Conservation (phyloP, 2,797 vertebrate species). For the Chaetodon trifasciatus region DNA sequence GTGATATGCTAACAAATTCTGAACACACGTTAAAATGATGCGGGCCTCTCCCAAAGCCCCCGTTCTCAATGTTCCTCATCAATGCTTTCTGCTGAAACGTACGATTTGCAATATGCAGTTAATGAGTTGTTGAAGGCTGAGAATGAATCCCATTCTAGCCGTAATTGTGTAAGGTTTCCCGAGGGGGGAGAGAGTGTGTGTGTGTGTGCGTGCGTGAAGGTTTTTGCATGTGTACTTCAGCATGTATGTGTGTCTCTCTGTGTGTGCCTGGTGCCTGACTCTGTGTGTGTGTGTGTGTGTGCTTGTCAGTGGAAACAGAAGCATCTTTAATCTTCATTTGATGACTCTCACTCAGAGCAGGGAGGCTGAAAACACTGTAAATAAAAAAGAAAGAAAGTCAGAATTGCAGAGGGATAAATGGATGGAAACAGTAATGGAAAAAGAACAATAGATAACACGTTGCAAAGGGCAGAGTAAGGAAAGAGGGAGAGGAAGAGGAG, state of each 20-base stretch:
- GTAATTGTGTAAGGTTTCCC: constrained; percentile 86
- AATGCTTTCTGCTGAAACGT: constrained; percentile 87
- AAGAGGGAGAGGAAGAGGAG: constrained; percentile 18
- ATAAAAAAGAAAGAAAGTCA: constrained; percentile 3
- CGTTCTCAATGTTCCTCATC: constrained; percentile 84
- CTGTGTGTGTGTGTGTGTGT: constrained; percentile 24
- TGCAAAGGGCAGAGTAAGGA: constrained; percentile 4
- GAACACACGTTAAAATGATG: constrained; percentile 68
- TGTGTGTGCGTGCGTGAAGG: constrained; percentile 31
- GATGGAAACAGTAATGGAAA: neutral
- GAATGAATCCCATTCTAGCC: constrained; percentile 86
- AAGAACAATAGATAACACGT: constrained; percentile 7
- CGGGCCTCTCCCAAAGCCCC: constrained; percentile 64
- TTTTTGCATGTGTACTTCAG: constrained; percentile 25
- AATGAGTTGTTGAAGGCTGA: constrained; percentile 89
- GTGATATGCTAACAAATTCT: constrained; percentile 77
- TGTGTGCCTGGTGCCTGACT: neutral
- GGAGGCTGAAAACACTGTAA: constrained; percentile 53
- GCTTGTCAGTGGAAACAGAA: constrained; percentile 77
- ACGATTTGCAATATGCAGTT: constrained; percentile 88
- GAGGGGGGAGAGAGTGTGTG: constrained; percentile 41
- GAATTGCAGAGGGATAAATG: neutral
- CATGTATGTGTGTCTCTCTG: constrained; percentile 9
- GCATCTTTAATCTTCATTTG: constrained; percentile 86
- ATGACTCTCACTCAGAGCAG: constrained; percentile 77